Evolutionary conservation across 2,888 invertebrate genomes (phyloP).

Genomic region (Andrena hattorfiana): DNA sequence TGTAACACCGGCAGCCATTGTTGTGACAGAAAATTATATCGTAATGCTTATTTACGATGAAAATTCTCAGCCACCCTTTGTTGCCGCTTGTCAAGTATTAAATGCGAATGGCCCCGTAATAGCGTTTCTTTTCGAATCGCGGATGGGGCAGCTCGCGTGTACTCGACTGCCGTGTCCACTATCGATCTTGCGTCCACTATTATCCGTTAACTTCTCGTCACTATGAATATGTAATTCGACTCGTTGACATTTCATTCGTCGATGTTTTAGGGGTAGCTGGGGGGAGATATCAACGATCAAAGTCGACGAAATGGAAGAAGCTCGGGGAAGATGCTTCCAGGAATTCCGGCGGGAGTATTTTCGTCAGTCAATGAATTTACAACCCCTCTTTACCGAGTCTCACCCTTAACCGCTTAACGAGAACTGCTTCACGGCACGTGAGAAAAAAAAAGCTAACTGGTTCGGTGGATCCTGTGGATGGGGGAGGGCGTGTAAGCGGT

Average conservation of each 20-base stretch:
- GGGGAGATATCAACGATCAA: background rate
- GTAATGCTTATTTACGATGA: conserved; percentile 77
- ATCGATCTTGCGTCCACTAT: too few relatives aligned
- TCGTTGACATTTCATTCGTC: background rate
- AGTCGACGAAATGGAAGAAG: conserved; percentile 45
- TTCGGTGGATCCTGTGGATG: conserved; percentile 51
- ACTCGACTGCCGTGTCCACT: background rate
- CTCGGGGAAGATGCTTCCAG: conserved; percentile 61
- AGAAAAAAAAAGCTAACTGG: conserved; percentile 78
- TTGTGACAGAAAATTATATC: conserved; percentile 83
- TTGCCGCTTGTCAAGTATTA: conserved; percentile 62
- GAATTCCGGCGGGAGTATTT: conserved; percentile 81
- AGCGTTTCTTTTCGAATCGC: background rate
- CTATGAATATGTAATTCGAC: too few relatives aligned
- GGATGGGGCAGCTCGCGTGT: too few relatives aligned
- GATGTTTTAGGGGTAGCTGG: background rate
- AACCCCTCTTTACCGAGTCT: conserved; percentile 79
- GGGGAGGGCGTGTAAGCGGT: conserved; percentile 75
- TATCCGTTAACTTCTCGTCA: too few relatives aligned
- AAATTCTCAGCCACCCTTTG: conserved; percentile 69
- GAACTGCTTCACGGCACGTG: conserved; percentile 84
- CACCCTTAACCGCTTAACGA: conserved; percentile 82
- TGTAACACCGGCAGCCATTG: conserved; percentile 81
- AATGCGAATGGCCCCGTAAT: conserved; percentile 60
- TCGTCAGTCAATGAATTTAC: conserved; percentile 85